Evolutionary conservation across 2,797 vertebrate genomes (phyloP), one percentile per base, ranked within the genome.

Genomic region (Leptoclinus maculatus): DNA sequence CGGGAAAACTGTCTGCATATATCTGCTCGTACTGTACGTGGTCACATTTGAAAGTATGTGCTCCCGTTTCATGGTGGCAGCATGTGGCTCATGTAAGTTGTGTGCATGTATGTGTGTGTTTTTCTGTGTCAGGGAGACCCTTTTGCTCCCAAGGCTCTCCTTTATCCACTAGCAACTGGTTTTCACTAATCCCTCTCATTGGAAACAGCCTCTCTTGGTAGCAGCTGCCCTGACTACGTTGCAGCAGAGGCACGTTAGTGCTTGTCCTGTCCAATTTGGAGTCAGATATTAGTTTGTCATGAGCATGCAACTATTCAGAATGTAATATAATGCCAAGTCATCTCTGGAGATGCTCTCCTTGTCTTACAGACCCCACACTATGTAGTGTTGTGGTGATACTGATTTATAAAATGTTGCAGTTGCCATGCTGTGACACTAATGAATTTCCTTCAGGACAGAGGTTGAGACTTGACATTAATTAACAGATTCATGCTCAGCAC

Each of bases 131-230:
- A 19, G 73, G 65, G 78, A 68, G 39, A 74, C 49, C 53, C 70
- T 45, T 83, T 71, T 63, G 49, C 66, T 86, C 84, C 81, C 76
- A 72, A 80, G 79, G 67, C 62, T 90, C 72, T 88, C 76, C 81
- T 87, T 88, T 85, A 78, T 80, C 67, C 64, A 80, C 80, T 72
- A 83, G 83, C 91, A 93, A 89, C 83, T 93, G 88, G 7, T 73
- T 86, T 74, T 80, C 66, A 66, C 80, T 92, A 89, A 92, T 91
- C 84, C 88, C 25, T 70, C 68, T 85, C 77, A 84, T 82, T 83
- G 83, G 78, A 86, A 87, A 76, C 69, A 78, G 75, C 76, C 80
- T 84, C 68, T 76, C 71, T 17, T 64, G 71, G 76, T 83, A 83
- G 87, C 86, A 89, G 89, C 88, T 89, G 88, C 68, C 78, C 54